Base-by-base conservation (phyloP, 1,140 invertebrate species). In the Drosophila kohkoa region DNA sequence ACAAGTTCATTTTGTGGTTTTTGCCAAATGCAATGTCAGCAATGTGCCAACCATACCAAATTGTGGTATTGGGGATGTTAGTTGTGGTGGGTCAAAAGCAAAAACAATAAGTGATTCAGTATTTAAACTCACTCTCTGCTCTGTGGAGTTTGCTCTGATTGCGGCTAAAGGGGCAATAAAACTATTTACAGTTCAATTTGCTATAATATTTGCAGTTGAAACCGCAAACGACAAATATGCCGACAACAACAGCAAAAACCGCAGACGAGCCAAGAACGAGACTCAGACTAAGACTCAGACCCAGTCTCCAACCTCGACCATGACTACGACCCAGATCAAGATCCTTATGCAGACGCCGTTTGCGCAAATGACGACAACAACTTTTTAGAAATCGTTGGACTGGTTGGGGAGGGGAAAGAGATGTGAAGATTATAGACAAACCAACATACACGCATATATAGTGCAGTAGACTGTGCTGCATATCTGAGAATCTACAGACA, bases 161-260 rank as follows among this genome's bases (percentile, higher is more conserved):
- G 83, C 45, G 83, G 75, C 77, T 69, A 69, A 25, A 71, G 72
- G 73, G 83, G 80, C 83, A 80, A 87, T 87, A 87, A 87, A 87
- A 87, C 83, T 87, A 87, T 87, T 87, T 87, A 89, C 83, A 88
- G 85, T 87, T 87, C 83, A 87, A 87, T 87, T 87, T 87, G 85
- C 83, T 83, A 87, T 87, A 88, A 83, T 87, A 87, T 87, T 87
- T 87, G 83, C 80, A 88, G 80, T 88, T 54, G 62, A 65, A 63
- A 72, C 83, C 83, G 43, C 83, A 87, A 88, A 80, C 83, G 83
- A 88, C 83, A 87, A 87, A 87, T 87, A 88, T 87, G 83, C 68
- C 62, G 32, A 55, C 68, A 67, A 75, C 45, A 72, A 43, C 48
- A 62, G 20, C 54, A 48, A 45, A 30, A 48, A 67, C 81, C 81